phyloP scores from a whole-genome alignment of 2,113 vertebrate species.

The Eulacestoma nigropectus region DNA sequence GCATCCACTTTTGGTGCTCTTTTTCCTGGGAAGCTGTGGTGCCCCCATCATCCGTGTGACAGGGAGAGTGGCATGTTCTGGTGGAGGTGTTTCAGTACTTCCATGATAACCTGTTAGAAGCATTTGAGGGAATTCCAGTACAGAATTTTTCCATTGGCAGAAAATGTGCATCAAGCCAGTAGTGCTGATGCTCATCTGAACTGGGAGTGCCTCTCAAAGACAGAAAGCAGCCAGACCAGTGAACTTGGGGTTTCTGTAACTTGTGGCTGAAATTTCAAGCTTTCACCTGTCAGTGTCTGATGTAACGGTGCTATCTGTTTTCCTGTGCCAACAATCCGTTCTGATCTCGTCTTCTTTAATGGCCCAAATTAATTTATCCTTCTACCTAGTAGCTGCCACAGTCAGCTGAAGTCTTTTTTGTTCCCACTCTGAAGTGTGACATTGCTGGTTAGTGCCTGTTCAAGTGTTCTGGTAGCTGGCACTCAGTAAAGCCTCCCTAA shows the following conservation, averaged over 20 bases:
- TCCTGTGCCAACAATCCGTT: background rate
- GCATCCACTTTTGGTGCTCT: background rate
- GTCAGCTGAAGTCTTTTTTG: background rate
- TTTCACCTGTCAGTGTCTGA: background rate
- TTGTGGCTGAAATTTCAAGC: background rate
- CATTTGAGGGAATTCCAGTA: background rate
- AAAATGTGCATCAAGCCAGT: background rate
- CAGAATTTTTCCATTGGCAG: background rate
- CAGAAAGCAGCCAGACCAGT: background rate
- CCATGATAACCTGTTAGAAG: background rate
- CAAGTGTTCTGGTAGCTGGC: background rate
- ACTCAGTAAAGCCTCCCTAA: background rate
- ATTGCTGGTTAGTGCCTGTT: background rate
- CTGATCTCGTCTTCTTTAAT: background rate
- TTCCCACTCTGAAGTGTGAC: background rate
- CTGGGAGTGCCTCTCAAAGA: background rate
- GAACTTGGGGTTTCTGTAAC: background rate
- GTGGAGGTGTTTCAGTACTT: background rate
- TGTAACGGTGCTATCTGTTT: background rate
- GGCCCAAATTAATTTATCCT: background rate
- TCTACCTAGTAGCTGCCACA: background rate
- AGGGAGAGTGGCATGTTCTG: background rate
- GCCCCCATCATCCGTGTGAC: rapidly evolving
- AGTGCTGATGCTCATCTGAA: background rate
- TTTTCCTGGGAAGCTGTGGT: background rate